phyloP scores from a whole-genome alignment of 2,113 vertebrate genomes.

The Spizaetus ornatus region DNA sequence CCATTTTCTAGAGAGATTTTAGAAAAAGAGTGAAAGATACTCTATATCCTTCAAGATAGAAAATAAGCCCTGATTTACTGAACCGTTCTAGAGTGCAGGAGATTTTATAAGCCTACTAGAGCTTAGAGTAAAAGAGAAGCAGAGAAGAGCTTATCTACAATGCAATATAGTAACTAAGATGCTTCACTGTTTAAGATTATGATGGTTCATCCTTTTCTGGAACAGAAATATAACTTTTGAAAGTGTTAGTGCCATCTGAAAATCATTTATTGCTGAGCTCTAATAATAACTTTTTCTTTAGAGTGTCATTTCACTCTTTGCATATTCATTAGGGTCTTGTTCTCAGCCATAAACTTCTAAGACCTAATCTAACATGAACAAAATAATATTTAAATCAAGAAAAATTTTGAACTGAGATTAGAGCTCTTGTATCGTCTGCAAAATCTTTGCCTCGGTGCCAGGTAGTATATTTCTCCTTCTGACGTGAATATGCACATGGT shows the following conservation, averaged over 20 bases:
- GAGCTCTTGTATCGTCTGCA: background rate
- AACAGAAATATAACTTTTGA: background rate
- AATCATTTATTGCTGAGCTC: background rate
- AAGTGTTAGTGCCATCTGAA: background rate
- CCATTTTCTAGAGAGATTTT: background rate
- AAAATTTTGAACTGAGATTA: background rate
- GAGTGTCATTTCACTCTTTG: background rate
- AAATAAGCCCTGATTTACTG: background rate
- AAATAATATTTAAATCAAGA: constrained; percentile 9
- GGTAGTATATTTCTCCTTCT: constrained; percentile 6
- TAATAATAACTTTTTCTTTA: background rate
- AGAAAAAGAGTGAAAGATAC: background rate
- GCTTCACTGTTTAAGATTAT: background rate
- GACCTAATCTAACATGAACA: background rate
- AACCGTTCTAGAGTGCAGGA: background rate
- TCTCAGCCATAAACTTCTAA: constrained; percentile 34
- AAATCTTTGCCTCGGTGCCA: constrained; percentile 19
- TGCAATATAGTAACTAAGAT: background rate
- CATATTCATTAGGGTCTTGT: constrained; percentile 17
- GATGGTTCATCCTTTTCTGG: background rate
- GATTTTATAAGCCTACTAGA: background rate
- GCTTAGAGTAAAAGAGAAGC: background rate
- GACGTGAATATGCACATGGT: background rate
- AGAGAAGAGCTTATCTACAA: background rate
- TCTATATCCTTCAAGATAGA: background rate